Base-by-base conservation (phyloP, 2,797 vertebrate genomes). In the Morelia viridis region DNA sequence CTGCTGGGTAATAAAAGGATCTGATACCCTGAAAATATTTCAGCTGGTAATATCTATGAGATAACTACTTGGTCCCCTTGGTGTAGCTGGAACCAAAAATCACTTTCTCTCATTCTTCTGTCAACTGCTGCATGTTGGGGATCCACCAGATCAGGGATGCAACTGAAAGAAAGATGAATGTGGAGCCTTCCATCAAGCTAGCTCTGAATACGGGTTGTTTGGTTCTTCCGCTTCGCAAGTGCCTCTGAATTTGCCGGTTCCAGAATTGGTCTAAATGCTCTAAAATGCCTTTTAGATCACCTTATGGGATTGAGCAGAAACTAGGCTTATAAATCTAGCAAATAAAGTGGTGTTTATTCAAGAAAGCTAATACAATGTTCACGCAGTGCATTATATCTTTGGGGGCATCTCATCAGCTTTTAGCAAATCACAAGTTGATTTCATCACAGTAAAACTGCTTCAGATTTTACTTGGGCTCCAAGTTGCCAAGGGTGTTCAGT, bases 401-500 rank as follows among this genome's bases (percentile, higher is more conserved):
- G 35, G 41, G 64, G 46, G 50, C 61, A 85, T 84, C 58, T 90
- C 84, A 58, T 26, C 64, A 83, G 53, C 58, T 80, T 92, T 64
- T 90, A 71, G 85, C 19, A 11, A 90, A 61, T 64, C 35, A 35
- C 71, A 64, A 85, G 13, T 87, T 50, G n/a, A 4, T 87, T 90
- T 56, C 76, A 90, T 84, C 60, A 80, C 68, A 87, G 58, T 71
- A 87, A 90, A 90, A 90, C 85, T 65, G 68, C 88, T 84, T 87
- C 87, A 65, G 65, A 84, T 92, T 84, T 92, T 65, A 86, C 90
- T 65, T 41, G 60, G 83, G 17, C 31, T 83, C 85, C 60, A 83
- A 13, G 65, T 87, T 65, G 89, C n/a, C 53, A 58, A 35, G 85
- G 31, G 60, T 88, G 53, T 90, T 88, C 28, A 84, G 50, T 35